Evolutionary conservation across 2,888 invertebrate species (phyloP).

Genomic region (Branchipolynoe longqiensis): DNA sequence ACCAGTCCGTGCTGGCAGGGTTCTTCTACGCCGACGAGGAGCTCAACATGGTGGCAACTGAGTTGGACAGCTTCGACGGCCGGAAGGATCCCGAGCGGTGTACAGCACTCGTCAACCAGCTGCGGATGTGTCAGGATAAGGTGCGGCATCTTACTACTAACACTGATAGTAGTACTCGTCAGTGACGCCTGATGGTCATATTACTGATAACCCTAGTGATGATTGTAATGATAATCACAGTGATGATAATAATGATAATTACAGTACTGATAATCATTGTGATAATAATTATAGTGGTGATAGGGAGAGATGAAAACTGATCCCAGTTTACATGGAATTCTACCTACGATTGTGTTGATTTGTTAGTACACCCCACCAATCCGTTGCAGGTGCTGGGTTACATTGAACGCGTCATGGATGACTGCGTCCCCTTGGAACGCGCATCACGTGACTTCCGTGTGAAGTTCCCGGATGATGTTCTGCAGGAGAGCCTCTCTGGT

Average conservation of each 20-base stretch:
- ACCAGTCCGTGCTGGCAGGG: conserved; percentile 95
- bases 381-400: conserved; percentile 89
- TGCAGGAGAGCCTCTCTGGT: conserved; percentile 98
- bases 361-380: too few relatives aligned
- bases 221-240: too few relatives aligned
- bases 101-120: conserved; percentile 95
- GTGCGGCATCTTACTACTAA: too few relatives aligned
- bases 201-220: too few relatives aligned
- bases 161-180: too few relatives aligned
- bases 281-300: too few relatives aligned
- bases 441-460: conserved; percentile 97
- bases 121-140: conserved; percentile 84
- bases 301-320: too few relatives aligned
- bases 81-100: conserved; percentile 98
- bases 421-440: conserved; percentile 91
- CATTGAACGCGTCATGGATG: conserved; percentile 97
- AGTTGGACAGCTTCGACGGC: conserved; percentile 99
- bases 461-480: conserved; percentile 98
- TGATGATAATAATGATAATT: too few relatives aligned
- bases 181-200: too few relatives aligned
- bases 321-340: too few relatives aligned
- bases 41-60: conserved; percentile 95
- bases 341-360: too few relatives aligned
- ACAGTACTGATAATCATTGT: too few relatives aligned
- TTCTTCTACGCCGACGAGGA: conserved; percentile 99